Base-by-base conservation (phyloP, 2,888 invertebrate genomes). In the Pristionchus maxplancki region DNA sequence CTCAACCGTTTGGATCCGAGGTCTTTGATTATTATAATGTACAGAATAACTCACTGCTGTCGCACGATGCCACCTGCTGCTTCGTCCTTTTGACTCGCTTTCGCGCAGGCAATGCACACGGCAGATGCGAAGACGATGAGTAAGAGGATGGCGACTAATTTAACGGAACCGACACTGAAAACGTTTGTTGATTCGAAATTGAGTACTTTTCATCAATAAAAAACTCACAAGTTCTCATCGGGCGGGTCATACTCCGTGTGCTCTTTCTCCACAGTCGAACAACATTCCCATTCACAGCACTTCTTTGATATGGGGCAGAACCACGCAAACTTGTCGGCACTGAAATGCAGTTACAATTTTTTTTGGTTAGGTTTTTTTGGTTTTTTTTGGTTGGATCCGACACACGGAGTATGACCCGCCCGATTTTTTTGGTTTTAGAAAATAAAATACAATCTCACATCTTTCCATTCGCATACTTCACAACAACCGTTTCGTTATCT, bases 281-380 rank as follows among this genome's bases (percentile, higher is more conserved):
- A 67, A 34, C 67, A 67, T 31, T 67, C 67, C 67, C 67, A 67
- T 20, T 67, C 67, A 67, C 67, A 67, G 31, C 67, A 67, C 17
- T 31, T 67, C 15, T 31, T 34, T 34, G 31, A 17, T 17, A 11
- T 11, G 5, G 67, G 67, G 13, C 67, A 67, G 31, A 67, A 67
- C 67, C 67, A 67, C 2, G 67, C 67, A 15, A 67, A 34, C 15
- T 67, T 6, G 1, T 67, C 31, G 15, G 24, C 17, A 0, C 67
- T 67, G 67, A 11, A 67, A 34, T 15, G 13, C 4, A 28, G 20
- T 4, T 64, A 64, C 20, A 20, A 64, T 64, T 11, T 17, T 20
- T 50, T 0, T 48, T 50, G 2, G 11, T 50, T 1, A 50, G 6
- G 17, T 50, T 50, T 17, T n/a, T n/a, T n/a, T n/a, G n/a, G n/a